Base-by-base conservation (phyloP, 2,888 invertebrate genomes). In the Campoplex capitator region DNA sequence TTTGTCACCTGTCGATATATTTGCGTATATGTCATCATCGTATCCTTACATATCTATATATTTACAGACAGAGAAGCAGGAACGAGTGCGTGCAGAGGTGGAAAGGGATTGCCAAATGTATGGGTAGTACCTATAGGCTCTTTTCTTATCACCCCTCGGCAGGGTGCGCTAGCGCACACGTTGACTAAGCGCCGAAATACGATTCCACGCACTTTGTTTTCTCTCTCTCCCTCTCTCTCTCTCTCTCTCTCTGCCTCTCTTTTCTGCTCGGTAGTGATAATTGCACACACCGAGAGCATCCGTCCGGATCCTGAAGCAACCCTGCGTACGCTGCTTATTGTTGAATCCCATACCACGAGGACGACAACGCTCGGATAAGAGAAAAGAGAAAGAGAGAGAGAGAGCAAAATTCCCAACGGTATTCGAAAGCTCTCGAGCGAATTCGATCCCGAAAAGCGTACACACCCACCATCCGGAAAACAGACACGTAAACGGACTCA, bases 111-210 rank as follows among this genome's bases (percentile, higher is more conserved):
- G 58, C 67, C 71, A 58, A 56, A 56, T 77, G 77, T 65, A 32
- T 75, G 23, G 48, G 51, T 65, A 16, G 23, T 28, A 38, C 35
- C 23, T 77, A 48, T 65, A 79, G 86, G 76, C 51, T 78, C 81
- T 87, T 71, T 79, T 87, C 84, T 87, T 84, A 84, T 82, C 84
- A 71, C 81, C 81, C 84, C 65, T 78, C n/a, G 68, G 54, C 81
- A 84, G 84, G 67, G 83, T 48, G 74, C 48, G 45, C 67, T 73
- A 32, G 68, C 74, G 80, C 74, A 58, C 67, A 92, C 93, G 91
- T 92, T 93, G 92, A 92, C 92, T 91, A 90, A 92, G 92, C 91
- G 91, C 88, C 91, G 90, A 93, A 93, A 93, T 93, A 92, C 93
- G 91, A 93, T 93, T 92, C 91, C 89, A 89, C 89, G 91, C 90